Percentiles rank a stretch among this genome's conserved stretches.
Evolutionary conservation across 2,113 vertebrate genomes (phyloP).

Genomic region (Cacatua alba): DNA sequence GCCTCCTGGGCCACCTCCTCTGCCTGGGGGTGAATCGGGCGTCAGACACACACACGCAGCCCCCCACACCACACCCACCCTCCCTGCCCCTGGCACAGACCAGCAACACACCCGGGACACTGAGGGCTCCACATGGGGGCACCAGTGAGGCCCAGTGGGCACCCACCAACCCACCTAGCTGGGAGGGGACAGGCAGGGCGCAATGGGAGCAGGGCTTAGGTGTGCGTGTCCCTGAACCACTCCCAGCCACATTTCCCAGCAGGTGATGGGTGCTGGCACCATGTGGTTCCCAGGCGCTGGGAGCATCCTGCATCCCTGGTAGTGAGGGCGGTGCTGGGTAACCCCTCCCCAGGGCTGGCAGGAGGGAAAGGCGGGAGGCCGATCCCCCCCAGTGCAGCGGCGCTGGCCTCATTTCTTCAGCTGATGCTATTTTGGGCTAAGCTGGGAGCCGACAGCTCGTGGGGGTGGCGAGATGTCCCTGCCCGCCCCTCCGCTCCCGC

Average conservation of each 20-base stretch:
- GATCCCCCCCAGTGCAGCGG: background rate
- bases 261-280: background rate
- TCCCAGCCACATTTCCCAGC: background rate
- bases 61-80: background rate
- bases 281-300: background rate
- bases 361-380: background rate
- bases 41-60: background rate
- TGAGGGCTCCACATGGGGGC: accelerated
- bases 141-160: accelerated
- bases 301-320: slow-evolving; percentile 22
- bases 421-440: slow-evolving; percentile 86
- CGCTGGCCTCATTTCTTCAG: slow-evolving; percentile 81
- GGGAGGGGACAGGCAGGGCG: background rate
- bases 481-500: background rate
- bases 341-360: slow-evolving; percentile 30
- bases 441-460: slow-evolving; percentile 76
- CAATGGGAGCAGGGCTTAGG: accelerated
- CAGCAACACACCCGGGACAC: accelerated
- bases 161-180: background rate
- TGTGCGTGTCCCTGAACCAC: accelerated
- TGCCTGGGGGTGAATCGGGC: slow-evolving; percentile 71
- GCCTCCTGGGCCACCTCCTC: slow-evolving; percentile 96
- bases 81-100: background rate
- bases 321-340: background rate
- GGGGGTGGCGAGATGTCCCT: slow-evolving; percentile 25